Evolutionary conservation across 2,113 vertebrate genomes (phyloP).

Genomic region (Anguilla japonica): DNA sequence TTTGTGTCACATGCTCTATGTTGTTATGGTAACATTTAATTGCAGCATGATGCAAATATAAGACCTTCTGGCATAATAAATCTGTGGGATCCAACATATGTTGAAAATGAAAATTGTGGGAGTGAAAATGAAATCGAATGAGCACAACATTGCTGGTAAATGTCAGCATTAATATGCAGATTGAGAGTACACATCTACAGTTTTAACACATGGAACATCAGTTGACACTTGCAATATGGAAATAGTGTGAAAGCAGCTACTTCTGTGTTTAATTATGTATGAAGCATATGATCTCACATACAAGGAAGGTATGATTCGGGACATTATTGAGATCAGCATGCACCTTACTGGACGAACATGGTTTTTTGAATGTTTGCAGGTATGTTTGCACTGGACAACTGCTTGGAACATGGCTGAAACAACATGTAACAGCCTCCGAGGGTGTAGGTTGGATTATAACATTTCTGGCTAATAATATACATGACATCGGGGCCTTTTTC

Average conservation of each 20-base stretch:
- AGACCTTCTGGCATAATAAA: background rate
- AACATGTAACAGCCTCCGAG: too few relatives aligned
- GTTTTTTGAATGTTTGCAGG: too few relatives aligned
- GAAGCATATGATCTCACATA: background rate
- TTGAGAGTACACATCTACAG: background rate
- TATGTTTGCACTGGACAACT: too few relatives aligned
- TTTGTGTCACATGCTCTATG: background rate
- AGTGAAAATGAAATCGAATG: too few relatives aligned
- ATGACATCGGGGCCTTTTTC: too few relatives aligned
- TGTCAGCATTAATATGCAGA: slow-evolving; percentile 6
- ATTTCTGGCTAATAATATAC: too few relatives aligned
- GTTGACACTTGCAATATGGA: background rate
- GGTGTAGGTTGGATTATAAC: too few relatives aligned
- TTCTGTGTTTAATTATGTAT: background rate
- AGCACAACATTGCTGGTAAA: background rate
- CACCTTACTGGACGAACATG: background rate
- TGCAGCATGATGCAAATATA: background rate
- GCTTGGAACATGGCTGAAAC: too few relatives aligned
- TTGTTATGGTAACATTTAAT: background rate
- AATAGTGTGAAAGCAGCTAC: background rate
- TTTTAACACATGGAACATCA: background rate
- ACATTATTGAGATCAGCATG: background rate
- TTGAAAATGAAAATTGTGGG: background rate
- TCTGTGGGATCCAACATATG: background rate
- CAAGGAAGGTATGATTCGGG: background rate